Conservation (phyloP, 2,113 vertebrate genomes). For the Dissostichus mawsoni region DNA sequence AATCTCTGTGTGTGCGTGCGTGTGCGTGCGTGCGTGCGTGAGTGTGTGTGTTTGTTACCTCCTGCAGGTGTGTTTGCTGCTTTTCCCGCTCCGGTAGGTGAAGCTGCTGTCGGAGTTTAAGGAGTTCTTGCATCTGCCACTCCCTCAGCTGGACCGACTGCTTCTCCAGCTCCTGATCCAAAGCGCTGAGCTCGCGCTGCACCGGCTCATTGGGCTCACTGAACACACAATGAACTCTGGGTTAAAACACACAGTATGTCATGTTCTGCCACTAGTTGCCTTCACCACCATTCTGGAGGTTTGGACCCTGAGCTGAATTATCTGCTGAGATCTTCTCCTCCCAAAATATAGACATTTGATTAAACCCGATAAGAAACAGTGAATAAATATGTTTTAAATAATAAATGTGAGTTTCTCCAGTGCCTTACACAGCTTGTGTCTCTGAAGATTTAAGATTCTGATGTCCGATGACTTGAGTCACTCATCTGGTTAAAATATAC, state of each 20-base stretch:
- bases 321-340: neutral
- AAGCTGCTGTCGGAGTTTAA: constrained; percentile 84
- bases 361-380: no score
- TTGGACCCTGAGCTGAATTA: no score
- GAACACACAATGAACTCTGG: neutral
- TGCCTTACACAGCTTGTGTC: no score
- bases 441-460: no score
- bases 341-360: no score
- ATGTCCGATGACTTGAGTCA: no score
- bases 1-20: neutral
- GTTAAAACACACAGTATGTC: neutral
- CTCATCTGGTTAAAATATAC: no score
- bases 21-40: no score
- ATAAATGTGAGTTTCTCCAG: no score
- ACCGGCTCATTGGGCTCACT: constrained; percentile 72
- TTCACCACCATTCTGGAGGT: no score
- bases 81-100: constrained; percentile 78
- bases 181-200: constrained; percentile 65
- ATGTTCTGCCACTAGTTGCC: no score
- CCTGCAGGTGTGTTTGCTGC: constrained; percentile 80
- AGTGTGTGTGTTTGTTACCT: constrained; percentile 74
- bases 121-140: constrained; percentile 85
- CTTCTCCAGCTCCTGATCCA: constrained; percentile 78
- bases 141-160: constrained; percentile 81
- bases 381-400: no score